Evolutionary conservation across 2,113 vertebrate genomes (phyloP), one percentile per base, ranked within the genome.

Genomic region (Thunnus thynnus): DNA sequence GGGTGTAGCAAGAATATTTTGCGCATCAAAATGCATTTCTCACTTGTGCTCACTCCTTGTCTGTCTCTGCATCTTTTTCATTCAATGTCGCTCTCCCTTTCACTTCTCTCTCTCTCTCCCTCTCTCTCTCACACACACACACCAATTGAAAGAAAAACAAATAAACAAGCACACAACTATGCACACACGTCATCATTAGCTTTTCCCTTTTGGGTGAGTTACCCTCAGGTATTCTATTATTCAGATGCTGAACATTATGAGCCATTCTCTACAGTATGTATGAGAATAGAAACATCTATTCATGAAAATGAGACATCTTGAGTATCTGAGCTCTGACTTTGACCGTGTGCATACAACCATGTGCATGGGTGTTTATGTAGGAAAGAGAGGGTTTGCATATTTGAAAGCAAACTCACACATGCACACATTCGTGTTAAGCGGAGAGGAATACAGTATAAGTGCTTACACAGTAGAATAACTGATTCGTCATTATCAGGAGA

Each of bases 201-300:
- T 4, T 54, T 65, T 58, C 60, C 60, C 74, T 50, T 36, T 50
- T 70, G 64, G 52, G 1, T 48, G 51, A 52, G 56, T 75, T 75
- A 55, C 73, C 79, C 41, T 62, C 76, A 74, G 57, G 57, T 70
- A 70, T 76, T 86, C 46, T 68, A 78, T 86, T 76, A 83, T 92
- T 82, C 74, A 88, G 48, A 84, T 10, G 22, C 30, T 4, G 17
- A 78, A 52, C 36, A 76, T 80, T 72, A 81, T 68, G 75, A 73
- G 22, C 46, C 80, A 61, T 83, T 79, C 66, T 66, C 72, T 74
- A 61, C 36, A 41, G 36, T 8, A 41, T 75, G 64, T 72, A 85
- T 88, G 52, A 54, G 36, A 63, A 76, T 51, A 62, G 18, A 68
- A 17, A 75, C 72, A 62, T 87, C 17, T 44, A 73, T 58, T 67